A percentile compares a stretch with the other conserved stretches of the same genome.
phyloP scores from a whole-genome alignment of 2,888 invertebrate species.

The Epinotia brunnichana region DNA sequence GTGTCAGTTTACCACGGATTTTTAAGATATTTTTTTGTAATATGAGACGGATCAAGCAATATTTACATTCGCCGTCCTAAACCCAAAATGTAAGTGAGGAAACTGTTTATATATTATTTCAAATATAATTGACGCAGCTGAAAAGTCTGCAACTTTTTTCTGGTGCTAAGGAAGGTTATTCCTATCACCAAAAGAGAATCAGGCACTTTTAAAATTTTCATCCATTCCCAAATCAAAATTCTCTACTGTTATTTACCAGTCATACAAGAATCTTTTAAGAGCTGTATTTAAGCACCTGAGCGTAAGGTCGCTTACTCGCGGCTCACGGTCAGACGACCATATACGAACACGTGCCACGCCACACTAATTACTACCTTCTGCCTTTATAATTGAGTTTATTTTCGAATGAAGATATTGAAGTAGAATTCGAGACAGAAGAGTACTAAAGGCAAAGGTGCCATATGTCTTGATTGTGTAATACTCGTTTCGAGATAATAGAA shows the following conservation, averaged over 20 bases:
- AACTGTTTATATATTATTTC: no score
- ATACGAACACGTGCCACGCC: slow-evolving; percentile 13
- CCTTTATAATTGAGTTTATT: background rate
- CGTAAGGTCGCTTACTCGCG: slow-evolving; percentile 39
- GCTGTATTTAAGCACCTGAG: slow-evolving; percentile 33
- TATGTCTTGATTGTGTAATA: slow-evolving; percentile 25
- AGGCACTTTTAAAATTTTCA: no score
- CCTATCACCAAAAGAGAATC: no score
- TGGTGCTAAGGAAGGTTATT: no score
- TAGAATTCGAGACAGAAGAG: slow-evolving; percentile 6
- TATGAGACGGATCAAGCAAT: no score
- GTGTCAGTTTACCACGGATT: no score
- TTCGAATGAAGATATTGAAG: background rate
- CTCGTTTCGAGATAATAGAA: slow-evolving; percentile 12
- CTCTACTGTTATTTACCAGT: background rate
- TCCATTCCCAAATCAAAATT: background rate
- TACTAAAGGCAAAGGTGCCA: slow-evolving; percentile 16
- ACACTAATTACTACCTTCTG: background rate
- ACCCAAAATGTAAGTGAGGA: no score
- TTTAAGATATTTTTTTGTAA: no score
- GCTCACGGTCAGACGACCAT: slow-evolving; percentile 36
- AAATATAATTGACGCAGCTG: no score
- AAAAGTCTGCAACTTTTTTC: no score
- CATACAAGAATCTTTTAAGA: slow-evolving; percentile 12
- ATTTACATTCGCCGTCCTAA: no score